Evolutionary conservation across 1,140 invertebrate species (phyloP).

Genomic region (Riptortus pedestris): DNA sequence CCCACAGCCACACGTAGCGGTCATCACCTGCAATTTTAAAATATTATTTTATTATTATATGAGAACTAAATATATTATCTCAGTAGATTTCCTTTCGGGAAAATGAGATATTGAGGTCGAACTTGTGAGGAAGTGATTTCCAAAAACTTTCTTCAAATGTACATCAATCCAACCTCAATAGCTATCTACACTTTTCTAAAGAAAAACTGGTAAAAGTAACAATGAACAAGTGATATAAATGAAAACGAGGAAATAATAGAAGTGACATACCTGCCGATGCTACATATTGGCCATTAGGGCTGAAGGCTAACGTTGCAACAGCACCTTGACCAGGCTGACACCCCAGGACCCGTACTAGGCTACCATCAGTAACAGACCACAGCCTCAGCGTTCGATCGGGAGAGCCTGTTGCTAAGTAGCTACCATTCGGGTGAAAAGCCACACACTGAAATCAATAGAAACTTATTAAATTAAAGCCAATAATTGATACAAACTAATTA

Average conservation of each 20-base stretch:
- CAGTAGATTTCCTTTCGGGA: too few species aligned
- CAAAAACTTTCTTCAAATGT: too few species aligned
- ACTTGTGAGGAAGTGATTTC: too few species aligned
- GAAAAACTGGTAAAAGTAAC: not conserved
- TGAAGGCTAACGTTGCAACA: slow-evolving; percentile 53
- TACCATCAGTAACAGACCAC: slow-evolving; percentile 55
- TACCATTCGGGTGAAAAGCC: slow-evolving; percentile 71
- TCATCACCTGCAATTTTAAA: slow-evolving; percentile 47
- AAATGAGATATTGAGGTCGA: too few species aligned
- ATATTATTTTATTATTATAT: slow-evolving; percentile 17
- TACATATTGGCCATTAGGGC: slow-evolving; percentile 56
- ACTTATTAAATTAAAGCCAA: too few species aligned
- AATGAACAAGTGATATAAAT: not conserved
- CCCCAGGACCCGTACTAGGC: slow-evolving; percentile 47
- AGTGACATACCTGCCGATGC: slow-evolving; percentile 50
- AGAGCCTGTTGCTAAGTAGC: slow-evolving; percentile 68
- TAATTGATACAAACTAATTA: too few species aligned
- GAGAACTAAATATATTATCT: too few species aligned
- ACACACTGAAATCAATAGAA: slow-evolving; percentile 46
- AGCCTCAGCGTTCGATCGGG: slow-evolving; percentile 63
- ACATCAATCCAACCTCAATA: too few species aligned
- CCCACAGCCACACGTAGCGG: slow-evolving; percentile 54
- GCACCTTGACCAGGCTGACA: slow-evolving; percentile 45
- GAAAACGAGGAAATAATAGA: too few species aligned
- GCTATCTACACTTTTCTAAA: too few species aligned